phyloP scores from a whole-genome alignment of 2,797 vertebrate species.

The Epinephelus awoara region DNA sequence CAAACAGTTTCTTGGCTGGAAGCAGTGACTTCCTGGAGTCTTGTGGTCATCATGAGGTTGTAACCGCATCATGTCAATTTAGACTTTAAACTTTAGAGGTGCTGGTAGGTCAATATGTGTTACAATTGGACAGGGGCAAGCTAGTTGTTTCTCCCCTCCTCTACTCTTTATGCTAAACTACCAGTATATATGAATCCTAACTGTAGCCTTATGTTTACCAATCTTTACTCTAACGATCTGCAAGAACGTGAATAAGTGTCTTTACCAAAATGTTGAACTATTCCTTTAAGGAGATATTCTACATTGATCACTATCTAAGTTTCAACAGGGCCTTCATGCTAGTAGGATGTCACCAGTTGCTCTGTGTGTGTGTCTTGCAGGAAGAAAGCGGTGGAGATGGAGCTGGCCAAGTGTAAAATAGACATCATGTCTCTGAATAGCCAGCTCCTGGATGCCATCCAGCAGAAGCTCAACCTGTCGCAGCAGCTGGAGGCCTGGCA shows the following conservation, averaged over 20 bases:
- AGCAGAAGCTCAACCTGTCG: conserved; percentile 98
- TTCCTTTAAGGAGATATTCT: no score
- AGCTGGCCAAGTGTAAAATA: conserved; percentile 96
- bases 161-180: background rate
- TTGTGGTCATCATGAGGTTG: background rate
- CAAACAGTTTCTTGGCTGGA: background rate
- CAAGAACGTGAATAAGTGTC: no score
- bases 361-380: conserved; percentile 76
- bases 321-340: background rate
- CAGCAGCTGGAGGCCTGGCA: conserved; percentile 99
- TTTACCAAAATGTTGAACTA: no score
- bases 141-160: no score
- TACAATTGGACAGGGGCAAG: no score
- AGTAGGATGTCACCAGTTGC: background rate
- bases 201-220: background rate
- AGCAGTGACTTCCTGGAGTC: background rate
- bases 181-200: background rate
- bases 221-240: background rate
- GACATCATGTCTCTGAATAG: conserved; percentile 99
- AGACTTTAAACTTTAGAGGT: background rate
- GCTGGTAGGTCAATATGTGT: no score
- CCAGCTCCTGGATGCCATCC: conserved; percentile 97
- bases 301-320: background rate
- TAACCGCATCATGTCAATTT: background rate
- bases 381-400: conserved; percentile 97